These are phyloP conservation scores for Stratiomys singularior DNA, from an alignment of 2,888 invertebrate genomes.

Conservation along the genomic window DNA sequence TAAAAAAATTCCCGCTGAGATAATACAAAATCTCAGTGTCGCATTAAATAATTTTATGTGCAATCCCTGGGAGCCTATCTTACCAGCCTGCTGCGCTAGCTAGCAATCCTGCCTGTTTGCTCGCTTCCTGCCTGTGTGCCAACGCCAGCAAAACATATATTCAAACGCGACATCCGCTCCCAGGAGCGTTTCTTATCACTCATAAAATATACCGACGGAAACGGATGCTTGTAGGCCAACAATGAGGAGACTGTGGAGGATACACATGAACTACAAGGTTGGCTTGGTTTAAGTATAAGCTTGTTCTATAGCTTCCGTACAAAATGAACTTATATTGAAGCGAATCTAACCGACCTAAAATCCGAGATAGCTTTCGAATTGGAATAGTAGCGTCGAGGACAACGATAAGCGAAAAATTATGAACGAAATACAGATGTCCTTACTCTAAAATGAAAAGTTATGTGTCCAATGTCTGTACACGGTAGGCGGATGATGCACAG, in stretches of 20 bases:
- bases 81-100: background rate
- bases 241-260: too few species aligned
- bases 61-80: conserved; percentile 2
- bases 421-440: conserved; percentile 43
- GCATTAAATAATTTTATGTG: conserved; percentile 42
- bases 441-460: conserved; percentile 37
- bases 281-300: background rate
- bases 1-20: conserved; percentile 39
- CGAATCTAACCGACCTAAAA: background rate
- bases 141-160: conserved; percentile 17
- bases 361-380: background rate
- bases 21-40: conserved; percentile 33
- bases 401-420: conserved; percentile 42
- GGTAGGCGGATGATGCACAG: background rate
- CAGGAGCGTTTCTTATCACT: conserved; percentile 38
- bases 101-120: too few species aligned
- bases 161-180: conserved; percentile 11
- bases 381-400: conserved; percentile 8
- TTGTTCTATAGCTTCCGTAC: background rate
- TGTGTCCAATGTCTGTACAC: background rate
- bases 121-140: background rate
- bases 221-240: background rate
- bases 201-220: conserved; percentile 27
- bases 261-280: background rate
- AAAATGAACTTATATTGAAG: background rate